phyloP scores from a whole-genome alignment of 2,888 invertebrate genomes.

The Cataglyphis albicans region DNA sequence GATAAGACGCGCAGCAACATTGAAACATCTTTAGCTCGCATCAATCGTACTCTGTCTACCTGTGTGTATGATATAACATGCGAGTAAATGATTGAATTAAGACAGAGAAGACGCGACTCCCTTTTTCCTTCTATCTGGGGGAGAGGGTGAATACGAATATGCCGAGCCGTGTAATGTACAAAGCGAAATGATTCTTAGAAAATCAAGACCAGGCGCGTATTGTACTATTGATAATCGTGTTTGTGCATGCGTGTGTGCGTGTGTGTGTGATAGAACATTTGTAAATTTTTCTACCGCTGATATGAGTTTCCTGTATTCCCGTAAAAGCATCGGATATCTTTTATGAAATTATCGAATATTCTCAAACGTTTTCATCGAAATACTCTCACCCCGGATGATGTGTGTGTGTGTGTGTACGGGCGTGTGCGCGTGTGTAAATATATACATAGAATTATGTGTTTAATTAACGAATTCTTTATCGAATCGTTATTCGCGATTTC shows the following conservation, averaged over 20 bases:
- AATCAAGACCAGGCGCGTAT: background rate
- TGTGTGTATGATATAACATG: background rate
- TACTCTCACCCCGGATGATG: background rate
- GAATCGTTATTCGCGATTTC: constrained; percentile 46
- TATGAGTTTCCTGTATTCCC: constrained; percentile 45
- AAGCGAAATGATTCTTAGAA: constrained; percentile 31
- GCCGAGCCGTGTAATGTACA: constrained; percentile 41
- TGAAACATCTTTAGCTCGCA: background rate
- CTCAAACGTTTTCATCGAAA: constrained; percentile 12
- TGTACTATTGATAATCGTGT: constrained; percentile 23
- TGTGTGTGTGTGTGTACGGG: background rate
- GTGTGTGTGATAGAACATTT: constrained; percentile 53
- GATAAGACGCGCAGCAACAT: background rate
- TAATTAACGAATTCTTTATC: constrained; percentile 28
- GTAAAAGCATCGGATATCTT: constrained; percentile 21
- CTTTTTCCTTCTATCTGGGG: background rate
- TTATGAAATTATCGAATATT: constrained; percentile 13
- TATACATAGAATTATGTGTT: constrained; percentile 33
- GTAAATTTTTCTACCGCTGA: constrained; percentile 54
- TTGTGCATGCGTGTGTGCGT: background rate
- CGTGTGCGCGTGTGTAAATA: constrained; percentile 30
- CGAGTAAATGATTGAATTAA: background rate
- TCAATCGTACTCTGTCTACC: constrained; percentile 3
- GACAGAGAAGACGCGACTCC: background rate
- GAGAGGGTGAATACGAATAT: constrained; percentile 16